A percentile compares a stretch with the other conserved stretches of the same genome.
phyloP scores from a whole-genome alignment of 1,140 invertebrate genomes.

The Phocides pigmalion region DNA sequence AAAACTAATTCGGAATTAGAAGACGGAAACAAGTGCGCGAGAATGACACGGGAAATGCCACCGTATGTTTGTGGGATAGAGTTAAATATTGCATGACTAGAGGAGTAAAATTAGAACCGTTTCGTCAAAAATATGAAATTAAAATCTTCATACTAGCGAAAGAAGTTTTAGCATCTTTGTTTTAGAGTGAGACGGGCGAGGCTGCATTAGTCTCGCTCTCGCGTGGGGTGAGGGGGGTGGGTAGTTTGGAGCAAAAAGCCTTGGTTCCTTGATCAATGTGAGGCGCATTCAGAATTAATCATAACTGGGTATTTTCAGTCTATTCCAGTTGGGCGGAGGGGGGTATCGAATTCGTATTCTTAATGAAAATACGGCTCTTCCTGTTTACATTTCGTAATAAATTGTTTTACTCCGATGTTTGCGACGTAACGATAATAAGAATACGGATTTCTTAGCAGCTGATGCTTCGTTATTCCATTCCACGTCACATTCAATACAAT shows the following conservation, averaged over 20 bases:
- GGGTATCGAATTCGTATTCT: slow-evolving; percentile 76
- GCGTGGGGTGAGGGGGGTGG: slow-evolving; percentile 57
- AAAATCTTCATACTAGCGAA: slow-evolving; percentile 84
- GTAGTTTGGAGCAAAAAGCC: slow-evolving; percentile 81
- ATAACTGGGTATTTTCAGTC: slow-evolving; percentile 82
- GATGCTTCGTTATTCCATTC: neutral
- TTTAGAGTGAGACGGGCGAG: slow-evolving; percentile 77
- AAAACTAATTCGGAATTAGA: slow-evolving; percentile 82
- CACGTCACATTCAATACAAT: neutral
- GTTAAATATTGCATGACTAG: slow-evolving; percentile 35
- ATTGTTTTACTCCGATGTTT: slow-evolving; percentile 79
- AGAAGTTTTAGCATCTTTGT: slow-evolving; percentile 84
- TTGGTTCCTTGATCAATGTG: slow-evolving; percentile 81
- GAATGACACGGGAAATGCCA: slow-evolving; percentile 37
- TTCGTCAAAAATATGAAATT: slow-evolving; percentile 84
- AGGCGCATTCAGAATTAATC: slow-evolving; percentile 81
- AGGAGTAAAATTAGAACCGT: slow-evolving; percentile 76
- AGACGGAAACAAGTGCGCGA: slow-evolving; percentile 72
- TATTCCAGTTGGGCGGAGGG: slow-evolving; percentile 62
- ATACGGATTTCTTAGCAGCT: slow-evolving; percentile 15
- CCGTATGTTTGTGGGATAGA: slow-evolving; percentile 38
- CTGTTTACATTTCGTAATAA: slow-evolving; percentile 83
- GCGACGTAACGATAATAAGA: slow-evolving; percentile 43
- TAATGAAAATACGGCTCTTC: slow-evolving; percentile 82
- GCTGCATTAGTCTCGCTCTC: slow-evolving; percentile 78